Evolutionary conservation across 2,113 vertebrate genomes (phyloP).

Genomic region (Tetrao urogallus): DNA sequence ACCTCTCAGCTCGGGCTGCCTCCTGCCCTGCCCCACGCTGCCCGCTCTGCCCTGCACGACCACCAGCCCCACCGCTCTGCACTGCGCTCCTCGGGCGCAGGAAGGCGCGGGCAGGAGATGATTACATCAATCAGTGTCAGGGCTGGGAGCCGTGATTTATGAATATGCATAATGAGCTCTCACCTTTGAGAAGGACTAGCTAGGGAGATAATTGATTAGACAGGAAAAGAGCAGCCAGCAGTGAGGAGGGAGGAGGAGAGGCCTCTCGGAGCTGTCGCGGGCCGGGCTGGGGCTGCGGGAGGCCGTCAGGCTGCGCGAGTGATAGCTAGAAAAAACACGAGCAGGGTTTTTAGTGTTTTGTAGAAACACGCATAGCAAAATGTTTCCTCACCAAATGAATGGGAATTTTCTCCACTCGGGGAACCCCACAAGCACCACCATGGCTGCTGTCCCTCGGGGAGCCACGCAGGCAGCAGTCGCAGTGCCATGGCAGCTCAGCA

Average conservation of each 20-base stretch:
- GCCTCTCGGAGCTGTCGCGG: neutral
- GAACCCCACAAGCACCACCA: conserved; percentile 2
- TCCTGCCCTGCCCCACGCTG: too few relatives aligned
- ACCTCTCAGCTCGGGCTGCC: neutral
- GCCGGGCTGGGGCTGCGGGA: conserved; percentile 30
- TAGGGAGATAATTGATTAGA: conserved; percentile 87
- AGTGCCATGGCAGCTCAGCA: neutral
- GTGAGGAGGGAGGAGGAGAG: neutral
- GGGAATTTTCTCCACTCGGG: conserved; percentile 50
- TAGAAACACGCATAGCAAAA: conserved; percentile 31
- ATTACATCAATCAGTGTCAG: conserved; percentile 84
- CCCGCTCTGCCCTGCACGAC: neutral
- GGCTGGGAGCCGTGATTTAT: conserved; percentile 79
- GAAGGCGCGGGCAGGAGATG: conserved; percentile 53
- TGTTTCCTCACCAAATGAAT: conserved; percentile 63
- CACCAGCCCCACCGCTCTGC: neutral
- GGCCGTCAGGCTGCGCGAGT: conserved; percentile 19
- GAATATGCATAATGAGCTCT: conserved; percentile 85
- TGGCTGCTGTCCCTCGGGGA: neutral
- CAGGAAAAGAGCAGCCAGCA: conserved; percentile 79
- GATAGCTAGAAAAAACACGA: neutral
- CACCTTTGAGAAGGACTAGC: conserved; percentile 80
- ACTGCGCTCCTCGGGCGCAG: conserved; percentile 7
- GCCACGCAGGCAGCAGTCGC: neutral
- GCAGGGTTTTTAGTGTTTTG: conserved; percentile 40